A percentile compares a stretch with the other conserved stretches of the same genome.
These are phyloP conservation scores for Drosophila ironensis DNA, from an alignment of 1,140 invertebrate genomes.

Conservation along the genomic window DNA sequence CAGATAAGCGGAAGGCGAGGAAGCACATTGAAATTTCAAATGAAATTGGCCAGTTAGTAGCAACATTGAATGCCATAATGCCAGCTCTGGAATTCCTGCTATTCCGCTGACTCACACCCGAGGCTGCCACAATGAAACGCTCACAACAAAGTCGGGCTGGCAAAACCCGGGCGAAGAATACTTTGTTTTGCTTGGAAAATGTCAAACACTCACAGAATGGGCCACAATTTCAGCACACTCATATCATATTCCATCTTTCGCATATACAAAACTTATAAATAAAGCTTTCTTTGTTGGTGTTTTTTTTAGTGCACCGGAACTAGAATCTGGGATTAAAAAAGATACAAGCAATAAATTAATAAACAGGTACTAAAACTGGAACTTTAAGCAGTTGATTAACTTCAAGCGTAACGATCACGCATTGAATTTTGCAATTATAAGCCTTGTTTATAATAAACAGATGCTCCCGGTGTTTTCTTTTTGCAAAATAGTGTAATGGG, in stretches of 20 bases:
- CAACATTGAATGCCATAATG: constrained; percentile 16
- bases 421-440: not conserved
- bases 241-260: too few relatives aligned
- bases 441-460: too few relatives aligned
- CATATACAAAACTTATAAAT: not conserved
- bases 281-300: not conserved
- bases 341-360: constrained; percentile 16
- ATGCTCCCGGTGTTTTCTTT: too few relatives aligned
- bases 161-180: constrained; percentile 7
- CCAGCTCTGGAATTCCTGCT: constrained; percentile 5
- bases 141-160: not conserved
- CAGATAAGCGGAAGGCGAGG: constrained; percentile 11
- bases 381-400: not conserved
- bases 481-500: too few relatives aligned
- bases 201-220: constrained; percentile 19
- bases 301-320: constrained; percentile 17
- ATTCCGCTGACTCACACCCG: constrained; percentile 17
- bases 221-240: not conserved
- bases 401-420: too few relatives aligned
- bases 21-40: constrained; percentile 32
- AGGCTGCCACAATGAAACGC: constrained; percentile 1
- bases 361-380: constrained; percentile 20
- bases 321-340: constrained; percentile 14
- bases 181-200: constrained; percentile 10
- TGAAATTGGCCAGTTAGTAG: constrained; percentile 10